Evolutionary conservation across 2,888 invertebrate species (phyloP), one percentile per base, ranked within the genome.

Genomic region (Teinopalpus imperialis): DNA sequence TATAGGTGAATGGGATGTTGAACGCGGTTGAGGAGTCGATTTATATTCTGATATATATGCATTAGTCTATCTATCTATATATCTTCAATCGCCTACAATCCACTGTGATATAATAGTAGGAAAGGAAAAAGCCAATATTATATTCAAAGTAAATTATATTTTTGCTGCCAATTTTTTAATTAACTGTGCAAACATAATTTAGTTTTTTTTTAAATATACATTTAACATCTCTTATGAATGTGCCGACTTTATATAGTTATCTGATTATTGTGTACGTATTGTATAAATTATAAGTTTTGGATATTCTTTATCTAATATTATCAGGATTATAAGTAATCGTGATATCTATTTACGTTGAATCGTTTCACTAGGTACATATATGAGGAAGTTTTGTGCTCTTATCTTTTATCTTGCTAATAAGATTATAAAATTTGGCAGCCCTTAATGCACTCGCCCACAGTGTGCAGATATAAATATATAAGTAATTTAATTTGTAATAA

Each of bases 11-110:
- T 16, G 43, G 43, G 31, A 8, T 31, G 14, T 36, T 16, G 21
- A 16, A 10, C 24, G 9, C 30, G 43, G 43, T 44, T 44, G 31
- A 37, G 43, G 43, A 36, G 8, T 31, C 16, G 14, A 13, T 31
- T 13, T 24, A n/a, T 20, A 24, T 5, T 35, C 14, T 24, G 8
- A 23, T 23, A 21, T 41, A 21, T 35, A 13, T 35, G 13, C 4
- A 34, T 34, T 13, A 6, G 5, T 34, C 1, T 20, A 23, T 34
- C 9, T 23, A n/a, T n/a, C n/a, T n/a, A n/a, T n/a, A n/a, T n/a
- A n/a, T n/a, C n/a, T n/a, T n/a, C n/a, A n/a, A n/a, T n/a, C n/a
- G n/a, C n/a, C n/a, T n/a, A n/a, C n/a, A n/a, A n/a, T n/a, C n/a
- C n/a, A n/a, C n/a, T n/a, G n/a, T n/a, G n/a, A n/a, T n/a, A n/a